Percentiles rank a stretch among this genome's conserved stretches.
phyloP scores from a whole-genome alignment of 1,140 invertebrate species.

The Lithobius niger region DNA sequence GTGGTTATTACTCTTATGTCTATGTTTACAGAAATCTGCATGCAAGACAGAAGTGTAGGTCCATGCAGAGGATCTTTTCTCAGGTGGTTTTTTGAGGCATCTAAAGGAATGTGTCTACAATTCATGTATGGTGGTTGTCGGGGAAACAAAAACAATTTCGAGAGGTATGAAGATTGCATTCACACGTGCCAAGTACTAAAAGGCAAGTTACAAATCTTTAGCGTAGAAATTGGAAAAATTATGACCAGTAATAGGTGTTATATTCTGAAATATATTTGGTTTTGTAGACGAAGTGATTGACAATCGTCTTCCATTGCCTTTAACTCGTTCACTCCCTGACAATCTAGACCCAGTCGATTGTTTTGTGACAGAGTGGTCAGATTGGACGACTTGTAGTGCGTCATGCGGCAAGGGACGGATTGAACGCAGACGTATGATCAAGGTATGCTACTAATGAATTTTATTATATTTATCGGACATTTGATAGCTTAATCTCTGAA shows the following conservation, averaged over 20 bases:
- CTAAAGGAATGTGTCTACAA: conserved; percentile 54
- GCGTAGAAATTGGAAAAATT: no score
- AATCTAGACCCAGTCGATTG: conserved; percentile 35
- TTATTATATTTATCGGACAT: not conserved
- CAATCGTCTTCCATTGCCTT: not conserved
- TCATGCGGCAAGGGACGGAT: conserved; percentile 49
- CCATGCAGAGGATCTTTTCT: conserved; percentile 68
- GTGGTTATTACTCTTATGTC: no score
- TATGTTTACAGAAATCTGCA: conserved; percentile 72
- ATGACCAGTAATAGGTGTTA: no score
- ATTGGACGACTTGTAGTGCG: conserved; percentile 57
- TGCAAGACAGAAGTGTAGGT: conserved; percentile 52
- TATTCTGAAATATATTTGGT: not conserved
- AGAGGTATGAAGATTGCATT: conserved; percentile 57
- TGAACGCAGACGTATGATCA: conserved; percentile 27
- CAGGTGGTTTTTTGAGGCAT: conserved; percentile 65
- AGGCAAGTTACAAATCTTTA: conserved; percentile 17
- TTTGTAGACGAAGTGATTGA: not conserved
- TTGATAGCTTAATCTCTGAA: not conserved
- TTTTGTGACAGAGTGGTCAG: conserved; percentile 52
- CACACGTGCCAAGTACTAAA: conserved; percentile 43
- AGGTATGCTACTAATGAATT: conserved; percentile 28
- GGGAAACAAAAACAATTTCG: conserved; percentile 80
- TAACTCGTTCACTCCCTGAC: not conserved
- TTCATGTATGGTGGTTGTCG: conserved; percentile 81